These are phyloP conservation scores for Selene dorsalis DNA, from an alignment of 2,797 vertebrate genomes.

Conservation along the genomic window DNA sequence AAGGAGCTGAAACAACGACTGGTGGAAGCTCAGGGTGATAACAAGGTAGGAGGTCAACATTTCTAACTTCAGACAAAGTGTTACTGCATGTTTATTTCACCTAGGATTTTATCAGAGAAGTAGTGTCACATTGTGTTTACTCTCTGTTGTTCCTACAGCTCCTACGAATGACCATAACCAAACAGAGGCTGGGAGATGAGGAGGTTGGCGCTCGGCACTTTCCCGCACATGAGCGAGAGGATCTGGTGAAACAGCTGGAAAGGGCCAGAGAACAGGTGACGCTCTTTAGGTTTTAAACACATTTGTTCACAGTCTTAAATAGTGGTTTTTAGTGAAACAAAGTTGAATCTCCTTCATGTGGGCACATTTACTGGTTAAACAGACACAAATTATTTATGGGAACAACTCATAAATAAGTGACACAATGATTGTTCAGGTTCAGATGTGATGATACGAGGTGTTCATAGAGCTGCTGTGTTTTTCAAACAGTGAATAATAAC, in stretches of 20 bases:
- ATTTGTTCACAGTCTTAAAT: too few species aligned
- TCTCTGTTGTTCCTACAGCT: constrained; percentile 81
- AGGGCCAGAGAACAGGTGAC: constrained; percentile 91
- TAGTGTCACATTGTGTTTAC: too few species aligned
- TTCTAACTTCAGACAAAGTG: too few species aligned
- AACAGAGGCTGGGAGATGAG: constrained; percentile 95
- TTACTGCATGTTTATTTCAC: background rate
- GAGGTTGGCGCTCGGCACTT: constrained; percentile 94
- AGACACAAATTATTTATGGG: background rate
- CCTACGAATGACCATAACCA: constrained; percentile 97
- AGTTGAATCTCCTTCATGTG: too few species aligned
- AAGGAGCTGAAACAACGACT: constrained; percentile 95
- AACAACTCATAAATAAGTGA: too few species aligned
- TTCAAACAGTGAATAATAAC: background rate
- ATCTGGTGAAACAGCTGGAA: constrained; percentile 94
- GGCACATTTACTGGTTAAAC: too few species aligned
- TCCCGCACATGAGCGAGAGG: constrained; percentile 94
- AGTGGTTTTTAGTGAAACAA: too few species aligned
- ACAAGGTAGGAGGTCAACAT: constrained; percentile 87
- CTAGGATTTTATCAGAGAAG: background rate
- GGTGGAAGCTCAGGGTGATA: constrained; percentile 94
- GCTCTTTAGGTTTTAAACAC: too few species aligned
- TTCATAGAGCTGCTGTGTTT: background rate
- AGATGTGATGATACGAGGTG: background rate
- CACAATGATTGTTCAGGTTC: background rate